Base-by-base conservation (phyloP, 2,113 vertebrate genomes). In the Eurystomus gularis region DNA sequence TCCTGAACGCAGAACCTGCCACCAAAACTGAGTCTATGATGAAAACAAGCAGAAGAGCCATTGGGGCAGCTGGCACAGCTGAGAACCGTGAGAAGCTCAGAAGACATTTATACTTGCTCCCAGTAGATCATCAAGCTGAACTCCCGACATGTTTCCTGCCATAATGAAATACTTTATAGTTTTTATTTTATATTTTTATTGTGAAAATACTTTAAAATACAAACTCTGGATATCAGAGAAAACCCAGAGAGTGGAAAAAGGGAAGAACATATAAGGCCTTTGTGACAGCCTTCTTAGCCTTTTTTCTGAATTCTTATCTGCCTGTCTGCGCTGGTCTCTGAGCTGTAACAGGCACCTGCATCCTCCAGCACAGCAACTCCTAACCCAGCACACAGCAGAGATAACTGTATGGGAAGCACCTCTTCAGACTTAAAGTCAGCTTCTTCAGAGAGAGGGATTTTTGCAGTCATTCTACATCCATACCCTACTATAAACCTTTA, bases 101-200 rank as follows among this genome's bases (percentile, higher is more conserved):
- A 71, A 58, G 16, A 31, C 17, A 39, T 71, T 78, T 78, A 4
- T 23, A 58, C n/a, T 29, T 65, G 13, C 46, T 29, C 8, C 31
- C 60, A n/a, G 16, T 3, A 15, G 10, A 52, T 5, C 52, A 57
- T 3, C 1, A 2, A 78, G 40, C 11, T 57, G 31, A 86, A 61
- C 40, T 26, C 35, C 0, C 31, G 29, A 57, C 20, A 13, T 4
- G 6, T 55, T 12, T 77, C 24, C 48, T 25, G 18, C 51, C 25
- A 7, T 10, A 70, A 37, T 3, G 2, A 44, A 86, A 48, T n/a
- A 58, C 15, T 31, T 39, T 0, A 0, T 10, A 29, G 33, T 39
- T 46, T 16, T 55, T 42, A 11, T 46, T 48, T 17, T 49, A 37
- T 14, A 29, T 21, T 55, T 46, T 62, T 55, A 65, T 23, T 12